Conservation (phyloP, 53 echinoderm and acorn worm species). For the Zoroaster sp. region DNA sequence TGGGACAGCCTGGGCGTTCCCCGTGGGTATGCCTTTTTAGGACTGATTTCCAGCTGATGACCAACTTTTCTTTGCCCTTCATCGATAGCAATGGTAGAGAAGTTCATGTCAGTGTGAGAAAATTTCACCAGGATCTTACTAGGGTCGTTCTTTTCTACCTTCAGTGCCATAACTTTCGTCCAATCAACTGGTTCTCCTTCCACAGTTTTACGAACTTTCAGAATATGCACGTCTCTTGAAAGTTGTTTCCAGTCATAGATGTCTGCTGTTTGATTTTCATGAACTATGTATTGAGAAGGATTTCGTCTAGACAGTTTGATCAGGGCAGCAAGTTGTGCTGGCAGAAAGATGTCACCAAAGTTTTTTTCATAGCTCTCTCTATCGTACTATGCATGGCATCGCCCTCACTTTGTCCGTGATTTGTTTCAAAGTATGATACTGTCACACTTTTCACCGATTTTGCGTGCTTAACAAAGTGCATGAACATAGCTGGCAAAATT, state of each 20-base stretch:
- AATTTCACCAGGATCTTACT: conserved; percentile 38
- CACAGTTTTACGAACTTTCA: conserved; percentile 40
- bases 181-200: conserved; percentile 50
- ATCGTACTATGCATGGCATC: conserved; percentile 73
- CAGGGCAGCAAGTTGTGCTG: conserved; percentile 58
- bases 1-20: no score
- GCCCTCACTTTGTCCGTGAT: conserved; percentile 70
- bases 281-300: no score
- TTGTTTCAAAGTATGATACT: conserved; percentile 57
- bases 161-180: conserved; percentile 46
- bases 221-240: conserved; percentile 3
- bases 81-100: not conserved
- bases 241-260: conserved; percentile 53
- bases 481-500: conserved; percentile 62
- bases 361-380: conserved; percentile 52
- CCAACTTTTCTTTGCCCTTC: conserved; percentile 8
- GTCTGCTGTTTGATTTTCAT: no score
- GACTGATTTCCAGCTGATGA: no score
- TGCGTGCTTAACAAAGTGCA: conserved; percentile 6
- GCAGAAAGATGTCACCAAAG: conserved; percentile 54
- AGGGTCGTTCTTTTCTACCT: conserved; percentile 14
- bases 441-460: conserved; percentile 2
- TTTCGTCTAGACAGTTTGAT: conserved; percentile 11
- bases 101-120: conserved; percentile 24
- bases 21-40: no score